Conservation (phyloP, 2,797 vertebrate species). For the Cossypha niveicapilla region DNA sequence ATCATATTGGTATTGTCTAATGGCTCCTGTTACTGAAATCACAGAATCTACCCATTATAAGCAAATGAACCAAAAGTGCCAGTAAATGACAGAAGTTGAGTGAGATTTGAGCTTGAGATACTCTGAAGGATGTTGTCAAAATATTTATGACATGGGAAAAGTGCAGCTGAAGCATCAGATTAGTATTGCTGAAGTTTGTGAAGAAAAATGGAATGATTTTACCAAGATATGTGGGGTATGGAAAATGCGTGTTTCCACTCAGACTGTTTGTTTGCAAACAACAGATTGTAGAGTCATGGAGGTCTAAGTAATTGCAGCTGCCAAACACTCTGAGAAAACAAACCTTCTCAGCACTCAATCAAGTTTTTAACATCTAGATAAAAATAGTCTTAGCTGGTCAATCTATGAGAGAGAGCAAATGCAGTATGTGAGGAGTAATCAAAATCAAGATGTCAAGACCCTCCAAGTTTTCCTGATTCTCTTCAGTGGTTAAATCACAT, state of each 20-base stretch:
- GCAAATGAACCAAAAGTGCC: background rate
- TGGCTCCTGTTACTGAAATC: background rate
- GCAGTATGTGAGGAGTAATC: background rate
- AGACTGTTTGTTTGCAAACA: background rate
- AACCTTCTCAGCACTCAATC: background rate
- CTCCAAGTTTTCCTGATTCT: background rate
- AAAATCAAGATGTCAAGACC: background rate
- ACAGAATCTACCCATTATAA: background rate
- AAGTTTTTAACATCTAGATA: background rate
- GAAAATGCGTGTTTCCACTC: background rate
- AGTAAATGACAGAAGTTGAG: background rate
- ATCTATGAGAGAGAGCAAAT: background rate
- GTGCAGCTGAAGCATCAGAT: background rate
- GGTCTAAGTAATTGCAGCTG: slow-evolving; percentile 5
- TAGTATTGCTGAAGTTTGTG: background rate
- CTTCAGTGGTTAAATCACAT: background rate
- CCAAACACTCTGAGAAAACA: background rate
- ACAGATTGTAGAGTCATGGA: background rate
- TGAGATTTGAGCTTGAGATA: background rate
- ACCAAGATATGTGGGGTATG: background rate
- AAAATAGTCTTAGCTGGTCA: background rate
- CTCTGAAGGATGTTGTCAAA: slow-evolving; percentile 19
- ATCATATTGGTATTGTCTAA: background rate
- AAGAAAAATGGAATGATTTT: background rate
- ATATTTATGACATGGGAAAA: slow-evolving; percentile 22